A percentile compares a stretch with the other conserved stretches of the same genome.
Conservation (phyloP, 1,140 invertebrate genomes). For the Drosophila ironensis region DNA sequence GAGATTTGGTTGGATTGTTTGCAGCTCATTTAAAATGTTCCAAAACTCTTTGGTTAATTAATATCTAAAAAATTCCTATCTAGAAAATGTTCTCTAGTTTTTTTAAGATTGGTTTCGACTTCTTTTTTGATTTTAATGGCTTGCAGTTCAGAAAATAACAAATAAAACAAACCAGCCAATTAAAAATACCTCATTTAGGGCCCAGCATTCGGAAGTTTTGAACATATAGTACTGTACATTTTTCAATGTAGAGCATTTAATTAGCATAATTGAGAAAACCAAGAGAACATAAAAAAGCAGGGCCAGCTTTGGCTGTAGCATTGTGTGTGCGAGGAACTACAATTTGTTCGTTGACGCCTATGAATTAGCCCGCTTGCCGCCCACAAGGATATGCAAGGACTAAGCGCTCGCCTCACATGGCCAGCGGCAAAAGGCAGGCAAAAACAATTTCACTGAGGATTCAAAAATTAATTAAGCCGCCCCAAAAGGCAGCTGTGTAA, state of each 20-base stretch:
- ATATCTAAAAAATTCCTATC: too few relatives aligned
- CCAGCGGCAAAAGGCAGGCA: constrained; percentile 47
- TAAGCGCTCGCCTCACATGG: constrained; percentile 4
- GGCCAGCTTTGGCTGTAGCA: constrained; percentile 5
- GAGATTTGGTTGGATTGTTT: too few relatives aligned
- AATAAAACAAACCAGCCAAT: too few relatives aligned
- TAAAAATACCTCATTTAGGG: too few relatives aligned
- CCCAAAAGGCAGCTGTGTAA: constrained; percentile 18
- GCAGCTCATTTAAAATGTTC: too few relatives aligned
- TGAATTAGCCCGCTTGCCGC: constrained; percentile 53
- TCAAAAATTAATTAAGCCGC: constrained; percentile 75
- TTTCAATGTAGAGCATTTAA: constrained; percentile 1
- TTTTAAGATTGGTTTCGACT: too few relatives aligned
- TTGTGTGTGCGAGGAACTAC: constrained; percentile 43
- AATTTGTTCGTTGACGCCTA: constrained; percentile 72
- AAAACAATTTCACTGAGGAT: constrained; percentile 74
- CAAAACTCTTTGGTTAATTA: too few relatives aligned
- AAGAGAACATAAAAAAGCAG: constrained; percentile 1
- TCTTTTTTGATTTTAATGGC: too few relatives aligned
- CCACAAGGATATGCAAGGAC: constrained; percentile 25
- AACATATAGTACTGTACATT: neutral
- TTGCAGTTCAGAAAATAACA: too few relatives aligned
- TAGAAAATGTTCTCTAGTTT: too few relatives aligned
- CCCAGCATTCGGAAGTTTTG: too few relatives aligned
- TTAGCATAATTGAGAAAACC: neutral